phyloP scores from a whole-genome alignment of 2,888 invertebrate genomes.

The Dorcus parallelipipedus region DNA sequence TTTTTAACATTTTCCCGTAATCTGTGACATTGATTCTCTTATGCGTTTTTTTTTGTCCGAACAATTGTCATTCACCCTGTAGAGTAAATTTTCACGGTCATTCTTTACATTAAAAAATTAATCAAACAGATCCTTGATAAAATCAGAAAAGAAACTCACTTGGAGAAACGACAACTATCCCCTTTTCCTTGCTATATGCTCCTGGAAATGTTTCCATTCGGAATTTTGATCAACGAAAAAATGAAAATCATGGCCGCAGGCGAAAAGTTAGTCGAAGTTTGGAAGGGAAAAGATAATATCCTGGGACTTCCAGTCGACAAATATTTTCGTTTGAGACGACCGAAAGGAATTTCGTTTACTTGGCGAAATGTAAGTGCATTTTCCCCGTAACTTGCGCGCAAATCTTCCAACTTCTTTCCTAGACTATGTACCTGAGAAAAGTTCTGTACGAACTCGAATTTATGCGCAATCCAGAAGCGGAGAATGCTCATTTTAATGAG shows the following conservation, averaged over 20 bases:
- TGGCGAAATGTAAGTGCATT: conserved; percentile 71
- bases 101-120: neutral
- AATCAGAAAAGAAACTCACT: conserved; percentile 37
- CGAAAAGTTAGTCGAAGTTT: conserved; percentile 69
- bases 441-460: conserved; percentile 85
- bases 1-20: too few relatives aligned
- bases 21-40: too few relatives aligned
- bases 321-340: conserved; percentile 73
- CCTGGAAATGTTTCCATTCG: conserved; percentile 84
- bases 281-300: conserved; percentile 54
- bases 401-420: neutral
- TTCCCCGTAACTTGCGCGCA: neutral
- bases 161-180: conserved; percentile 49
- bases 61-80: too few relatives aligned
- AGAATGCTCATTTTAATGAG: neutral
- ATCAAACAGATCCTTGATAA: conserved; percentile 36
- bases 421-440: conserved; percentile 58
- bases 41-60: too few relatives aligned
- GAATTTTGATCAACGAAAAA: conserved; percentile 70
- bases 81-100: too few relatives aligned
- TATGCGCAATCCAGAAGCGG: conserved; percentile 47
- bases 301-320: conserved; percentile 66
- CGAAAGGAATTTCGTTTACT: conserved; percentile 75
- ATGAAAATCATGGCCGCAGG: conserved; percentile 78
- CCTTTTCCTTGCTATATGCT: conserved; percentile 67